A percentile compares a stretch with the other conserved stretches of the same genome.
Evolutionary conservation across 2,113 vertebrate genomes (phyloP).

Genomic region (Theristicus caerulescens): DNA sequence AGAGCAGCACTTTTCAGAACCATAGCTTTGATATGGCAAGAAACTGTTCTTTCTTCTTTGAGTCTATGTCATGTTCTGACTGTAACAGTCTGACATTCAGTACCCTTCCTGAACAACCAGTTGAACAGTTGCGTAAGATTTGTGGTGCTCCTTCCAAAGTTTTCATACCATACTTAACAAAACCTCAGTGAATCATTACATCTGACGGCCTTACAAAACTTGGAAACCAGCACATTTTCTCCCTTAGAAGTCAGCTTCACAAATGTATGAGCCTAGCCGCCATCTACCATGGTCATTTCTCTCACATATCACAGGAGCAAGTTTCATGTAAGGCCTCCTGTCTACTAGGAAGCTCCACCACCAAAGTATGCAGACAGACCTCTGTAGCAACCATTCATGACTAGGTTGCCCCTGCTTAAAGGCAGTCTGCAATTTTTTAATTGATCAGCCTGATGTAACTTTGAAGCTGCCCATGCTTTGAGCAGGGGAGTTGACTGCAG

Average conservation of each 20-base stretch:
- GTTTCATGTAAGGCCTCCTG: not conserved
- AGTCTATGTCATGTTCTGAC: not conserved
- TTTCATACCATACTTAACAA: not conserved
- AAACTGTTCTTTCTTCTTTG: not conserved
- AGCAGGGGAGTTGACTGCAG: not conserved
- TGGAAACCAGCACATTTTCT: not conserved
- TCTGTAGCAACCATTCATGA: not conserved
- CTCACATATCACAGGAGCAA: too few species aligned
- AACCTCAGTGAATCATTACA: not conserved
- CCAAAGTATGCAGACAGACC: fast-evolving
- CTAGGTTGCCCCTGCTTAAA: not conserved
- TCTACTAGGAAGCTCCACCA: not conserved
- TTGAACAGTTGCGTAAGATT: not conserved
- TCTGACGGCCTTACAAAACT: not conserved
- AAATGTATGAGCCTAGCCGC: too few species aligned
- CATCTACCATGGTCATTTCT: not conserved
- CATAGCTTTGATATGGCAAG: not conserved
- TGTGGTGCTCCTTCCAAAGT: not conserved
- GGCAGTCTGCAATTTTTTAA: not conserved
- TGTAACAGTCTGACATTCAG: not conserved
- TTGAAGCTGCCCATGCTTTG: not conserved
- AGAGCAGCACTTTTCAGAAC: not conserved
- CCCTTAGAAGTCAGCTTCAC: not conserved
- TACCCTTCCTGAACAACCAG: not conserved
- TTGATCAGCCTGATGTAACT: not conserved